These are phyloP conservation scores for Nymphicus hollandicus DNA, from an alignment of 2,113 vertebrate genomes.

Conservation along the genomic window DNA sequence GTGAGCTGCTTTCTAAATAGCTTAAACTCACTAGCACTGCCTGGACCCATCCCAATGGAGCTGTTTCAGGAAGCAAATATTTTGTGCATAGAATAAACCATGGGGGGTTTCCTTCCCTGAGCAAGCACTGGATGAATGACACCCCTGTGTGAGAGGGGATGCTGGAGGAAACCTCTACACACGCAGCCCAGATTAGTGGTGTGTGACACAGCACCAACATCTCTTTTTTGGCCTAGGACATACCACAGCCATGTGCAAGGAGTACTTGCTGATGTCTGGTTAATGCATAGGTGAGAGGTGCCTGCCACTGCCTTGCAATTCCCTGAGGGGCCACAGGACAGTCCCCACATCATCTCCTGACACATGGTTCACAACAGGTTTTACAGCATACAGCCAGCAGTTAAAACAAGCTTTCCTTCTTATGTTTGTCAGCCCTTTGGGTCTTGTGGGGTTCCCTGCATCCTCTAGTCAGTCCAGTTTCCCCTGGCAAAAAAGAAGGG, in stretches of 20 bases:
- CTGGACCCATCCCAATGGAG: neutral
- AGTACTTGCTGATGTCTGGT: neutral
- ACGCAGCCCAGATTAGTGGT: fast-evolving
- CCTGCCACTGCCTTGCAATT: fast-evolving
- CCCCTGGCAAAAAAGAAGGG: neutral
- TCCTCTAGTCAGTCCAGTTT: neutral
- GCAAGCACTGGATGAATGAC: neutral
- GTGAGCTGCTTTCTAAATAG: neutral
- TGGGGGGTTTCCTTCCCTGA: neutral
- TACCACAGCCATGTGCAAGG: neutral
- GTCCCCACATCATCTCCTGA: no score
- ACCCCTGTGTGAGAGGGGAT: fast-evolving
- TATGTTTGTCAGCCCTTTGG: neutral
- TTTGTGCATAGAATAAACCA: neutral
- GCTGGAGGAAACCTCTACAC: neutral
- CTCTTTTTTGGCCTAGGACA: neutral
- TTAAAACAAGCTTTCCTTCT: neutral
- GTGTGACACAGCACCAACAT: neutral
- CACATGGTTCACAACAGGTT: fast-evolving
- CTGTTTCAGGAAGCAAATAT: neutral
- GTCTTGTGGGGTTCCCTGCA: neutral
- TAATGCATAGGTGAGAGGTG: neutral
- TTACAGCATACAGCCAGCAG: neutral
- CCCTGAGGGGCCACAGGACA: neutral
- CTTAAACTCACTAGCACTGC: neutral